Evolutionary conservation across 2,113 vertebrate genomes (phyloP).

Genomic region (Solea senegalensis): DNA sequence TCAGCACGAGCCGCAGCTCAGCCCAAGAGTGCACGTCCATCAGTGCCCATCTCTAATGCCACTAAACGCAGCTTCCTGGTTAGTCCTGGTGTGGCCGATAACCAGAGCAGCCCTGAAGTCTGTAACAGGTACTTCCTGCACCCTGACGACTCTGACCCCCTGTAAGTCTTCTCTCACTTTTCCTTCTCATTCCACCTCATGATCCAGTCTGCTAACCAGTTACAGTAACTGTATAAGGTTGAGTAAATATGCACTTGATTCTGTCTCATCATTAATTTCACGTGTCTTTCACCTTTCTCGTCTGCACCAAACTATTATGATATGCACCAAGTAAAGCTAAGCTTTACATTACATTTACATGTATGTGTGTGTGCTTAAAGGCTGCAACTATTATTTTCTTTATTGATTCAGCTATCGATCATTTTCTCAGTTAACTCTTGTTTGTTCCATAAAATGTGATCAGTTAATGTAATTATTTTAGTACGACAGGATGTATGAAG

Average conservation of each 20-base stretch:
- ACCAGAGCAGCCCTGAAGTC: conserved; percentile 83
- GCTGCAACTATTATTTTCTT: no score
- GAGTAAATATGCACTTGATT: conserved; percentile 15
- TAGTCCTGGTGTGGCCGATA: conserved; percentile 73
- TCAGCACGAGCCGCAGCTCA: conserved; percentile 87
- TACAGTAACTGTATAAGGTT: conserved; percentile 22
- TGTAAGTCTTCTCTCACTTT: conserved; percentile 82
- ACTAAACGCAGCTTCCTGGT: conserved; percentile 94
- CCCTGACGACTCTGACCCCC: conserved; percentile 85
- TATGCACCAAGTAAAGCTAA: not conserved
- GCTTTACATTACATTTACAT: no score
- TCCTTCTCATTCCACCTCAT: conserved; percentile 49
- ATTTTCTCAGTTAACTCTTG: no score
- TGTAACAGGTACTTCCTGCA: conserved; percentile 88
- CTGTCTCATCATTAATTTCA: not conserved
- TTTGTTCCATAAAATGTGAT: no score
- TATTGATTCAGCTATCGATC: no score
- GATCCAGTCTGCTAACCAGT: conserved; percentile 29
- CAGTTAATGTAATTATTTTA: no score
- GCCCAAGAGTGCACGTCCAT: conserved; percentile 87
- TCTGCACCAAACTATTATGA: not conserved
- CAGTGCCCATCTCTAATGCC: conserved; percentile 92
- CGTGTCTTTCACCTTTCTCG: conserved; percentile 4
- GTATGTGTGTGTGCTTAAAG: no score
- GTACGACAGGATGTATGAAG: no score